Evolutionary conservation across 2,888 invertebrate genomes (phyloP), one percentile per base, ranked within the genome.

Genomic region (Xylota segnis): DNA sequence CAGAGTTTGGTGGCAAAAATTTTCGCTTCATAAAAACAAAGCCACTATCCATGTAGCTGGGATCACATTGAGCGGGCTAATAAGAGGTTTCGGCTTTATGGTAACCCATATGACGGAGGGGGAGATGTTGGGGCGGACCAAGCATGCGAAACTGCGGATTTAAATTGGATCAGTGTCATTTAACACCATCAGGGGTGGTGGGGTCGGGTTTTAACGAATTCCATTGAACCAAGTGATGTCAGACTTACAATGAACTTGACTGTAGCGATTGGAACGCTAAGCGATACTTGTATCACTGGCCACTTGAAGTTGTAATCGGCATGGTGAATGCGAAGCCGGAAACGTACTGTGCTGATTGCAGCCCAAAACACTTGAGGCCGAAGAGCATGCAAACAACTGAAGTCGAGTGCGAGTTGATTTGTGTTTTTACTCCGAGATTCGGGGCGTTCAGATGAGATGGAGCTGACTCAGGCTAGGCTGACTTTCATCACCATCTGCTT

Each of bases 11-110:
- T 47, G 47, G 18, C 6, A 32, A 43, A 70, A 61, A 52, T 70
- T 37, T 77, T 52, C 70, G 77, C 70, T 77, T 77, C 77, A 70
- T 77, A 52, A 77, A 77, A 68, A 61, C 77, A 77, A 77, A 70
- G 68, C 77, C 77, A 77, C 70, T 52, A 77, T 68, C 45, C 47
- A 58, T 76, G 76, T 76, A 59, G 50, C 58, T 40, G 29, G 77
- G 77, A 68, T 77, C 70, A 68, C 14, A 54, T 45, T 50, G 54
- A 77, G 68, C 76, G 29, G 34, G 68, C 77, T 77, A 77, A 77
- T 77, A 68, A 70, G 68, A 34, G 70, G 50, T 61, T 70, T 52
- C n/a, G 40, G 43, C 52, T 68, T 77, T 77, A 77, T 70, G 77
- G 70, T 70, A 52, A 45, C 40, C 18, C 65, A 54, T 34, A 43